Evolutionary conservation across 2,113 vertebrate genomes (phyloP), one percentile per base, ranked within the genome.

Genomic region (Dipodomys spectabilis): DNA sequence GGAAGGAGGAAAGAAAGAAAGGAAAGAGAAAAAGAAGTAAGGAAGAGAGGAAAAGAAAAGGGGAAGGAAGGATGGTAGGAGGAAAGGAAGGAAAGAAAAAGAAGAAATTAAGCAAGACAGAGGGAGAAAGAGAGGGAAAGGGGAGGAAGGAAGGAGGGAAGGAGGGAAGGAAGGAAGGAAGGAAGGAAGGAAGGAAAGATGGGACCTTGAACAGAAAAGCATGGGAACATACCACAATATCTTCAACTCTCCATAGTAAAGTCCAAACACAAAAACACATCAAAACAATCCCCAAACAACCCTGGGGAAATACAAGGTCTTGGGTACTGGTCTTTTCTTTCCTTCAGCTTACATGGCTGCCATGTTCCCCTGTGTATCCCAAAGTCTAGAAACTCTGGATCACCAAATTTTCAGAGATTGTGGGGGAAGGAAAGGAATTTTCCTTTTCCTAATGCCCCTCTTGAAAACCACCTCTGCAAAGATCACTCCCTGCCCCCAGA

Each of bases 161-260:
- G 53, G 15, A 18, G 4, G 15, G 12, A 57, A 57, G 16, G 4
- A 57, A 3, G 53, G 53, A 57, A 57, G 15, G 53, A 16, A 16
- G 15, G 53, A 57, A 57, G 49, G 53, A 57, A 57, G 53, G 53
- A 57, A 57, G 53, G 15, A 57, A 19, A 79, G 1, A 0, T 5
- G 12, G 30, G 18, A 44, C 15, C 12, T 84, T 78, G 23, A 27
- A 28, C 11, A 11, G 27, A 84, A 4, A 0, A 16, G 27, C 7
- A 32, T 53, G 30, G 82, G 25, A 65, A 9, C 27, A 15, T 49
- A 23, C 20, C 27, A 23, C 30, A n/a, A 53, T 84, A 86, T 82
- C 35, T 64, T 95, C 45, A 80, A 28, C 30, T 95, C 10, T 79
- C n/a, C 45, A 13, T 64, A 92, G 30, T 5, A 69, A 90, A 82